phyloP scores from a whole-genome alignment of 2,888 invertebrate species.

The Torymus tubicola region DNA sequence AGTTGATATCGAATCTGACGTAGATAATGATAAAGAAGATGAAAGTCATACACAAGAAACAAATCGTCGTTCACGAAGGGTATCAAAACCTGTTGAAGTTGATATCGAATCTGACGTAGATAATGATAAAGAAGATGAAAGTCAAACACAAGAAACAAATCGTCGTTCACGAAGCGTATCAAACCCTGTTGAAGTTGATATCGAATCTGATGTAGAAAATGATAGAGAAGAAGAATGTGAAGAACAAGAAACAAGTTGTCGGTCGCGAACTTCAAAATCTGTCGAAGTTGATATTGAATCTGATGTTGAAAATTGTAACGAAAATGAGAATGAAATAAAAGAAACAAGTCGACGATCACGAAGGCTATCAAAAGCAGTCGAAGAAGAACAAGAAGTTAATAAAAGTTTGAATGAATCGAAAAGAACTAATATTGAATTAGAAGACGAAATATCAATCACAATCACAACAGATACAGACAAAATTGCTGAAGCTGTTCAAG shows the following conservation, averaged over 20 bases:
- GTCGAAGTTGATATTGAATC: no score
- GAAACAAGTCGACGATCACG: neutral
- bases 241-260: conserved; percentile 13
- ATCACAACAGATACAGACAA: conserved; percentile 34
- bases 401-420: no score
- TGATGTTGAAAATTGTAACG: conserved; percentile 3
- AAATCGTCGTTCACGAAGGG: no score
- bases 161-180: neutral
- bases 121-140: conserved; percentile 24
- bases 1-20: neutral
- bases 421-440: neutral
- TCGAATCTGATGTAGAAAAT: neutral
- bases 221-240: conserved; percentile 9
- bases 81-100: neutral
- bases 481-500: conserved; percentile 51
- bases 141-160: neutral
- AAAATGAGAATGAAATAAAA: conserved; percentile 22
- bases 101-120: neutral
- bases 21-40: conserved; percentile 7
- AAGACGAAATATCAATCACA: neutral
- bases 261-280: no score
- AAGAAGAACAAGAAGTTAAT: conserved; percentile 25
- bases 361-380: no score
- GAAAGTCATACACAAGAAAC: neutral
- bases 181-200: no score